A percentile compares a stretch with the other conserved stretches of the same genome.
Conservation (phyloP, 2,113 vertebrate genomes). For the Carassius carassius region DNA sequence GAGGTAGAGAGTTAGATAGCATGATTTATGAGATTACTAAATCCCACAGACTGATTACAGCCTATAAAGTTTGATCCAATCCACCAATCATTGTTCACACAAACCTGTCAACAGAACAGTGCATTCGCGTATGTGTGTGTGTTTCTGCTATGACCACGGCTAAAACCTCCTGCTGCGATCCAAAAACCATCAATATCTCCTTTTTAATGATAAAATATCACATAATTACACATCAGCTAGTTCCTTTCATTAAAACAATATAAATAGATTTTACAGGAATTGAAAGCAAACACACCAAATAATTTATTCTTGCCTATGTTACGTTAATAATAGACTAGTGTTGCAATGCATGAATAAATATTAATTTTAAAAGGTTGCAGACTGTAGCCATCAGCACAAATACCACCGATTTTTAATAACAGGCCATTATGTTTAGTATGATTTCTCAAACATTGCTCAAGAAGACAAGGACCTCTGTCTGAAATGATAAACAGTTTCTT, state of each 20-base stretch:
- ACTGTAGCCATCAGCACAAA: too few species aligned
- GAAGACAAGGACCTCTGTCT: too few species aligned
- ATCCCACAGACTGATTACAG: neutral
- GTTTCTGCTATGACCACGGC: neutral
- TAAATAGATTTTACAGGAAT: neutral
- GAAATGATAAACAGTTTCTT: too few species aligned
- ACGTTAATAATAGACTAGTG: neutral
- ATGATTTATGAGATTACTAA: neutral
- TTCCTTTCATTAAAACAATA: neutral
- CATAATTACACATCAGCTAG: neutral
- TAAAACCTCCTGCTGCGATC: neutral
- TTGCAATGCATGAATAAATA: too few species aligned
- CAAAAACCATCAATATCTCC: neutral
- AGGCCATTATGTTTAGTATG: too few species aligned
- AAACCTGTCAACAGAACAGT: slow-evolving; percentile 15
- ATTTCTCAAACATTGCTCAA: too few species aligned
- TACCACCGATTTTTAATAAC: too few species aligned
- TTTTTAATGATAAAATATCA: neutral
- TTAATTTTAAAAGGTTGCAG: too few species aligned
- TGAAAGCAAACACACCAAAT: neutral
- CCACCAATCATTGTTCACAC: neutral
- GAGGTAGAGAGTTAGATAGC: neutral
- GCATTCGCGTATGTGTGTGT: neutral
- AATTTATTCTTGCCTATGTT: neutral
- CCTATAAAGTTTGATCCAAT: slow-evolving; percentile 1